Evolutionary conservation across 2,888 invertebrate genomes (phyloP).

Genomic region (Graphium colonna): DNA sequence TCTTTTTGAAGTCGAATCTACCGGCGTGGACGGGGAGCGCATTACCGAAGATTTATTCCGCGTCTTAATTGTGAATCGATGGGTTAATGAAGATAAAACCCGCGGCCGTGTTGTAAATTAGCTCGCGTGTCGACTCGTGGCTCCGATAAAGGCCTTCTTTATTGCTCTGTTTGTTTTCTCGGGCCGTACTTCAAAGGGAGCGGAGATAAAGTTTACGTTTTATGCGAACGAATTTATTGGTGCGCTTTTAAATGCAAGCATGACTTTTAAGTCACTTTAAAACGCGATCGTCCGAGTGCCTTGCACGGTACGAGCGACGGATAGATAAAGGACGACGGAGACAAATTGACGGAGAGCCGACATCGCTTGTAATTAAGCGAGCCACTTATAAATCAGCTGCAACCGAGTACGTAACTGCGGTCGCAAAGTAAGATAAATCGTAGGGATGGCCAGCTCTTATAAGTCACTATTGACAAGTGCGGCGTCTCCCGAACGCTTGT

Average conservation of each 20-base stretch:
- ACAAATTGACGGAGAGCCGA: slow-evolving; percentile 64
- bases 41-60: slow-evolving; percentile 79
- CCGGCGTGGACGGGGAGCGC: slow-evolving; percentile 75
- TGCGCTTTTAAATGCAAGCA: slow-evolving; percentile 42
- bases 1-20: slow-evolving; percentile 79
- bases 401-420: slow-evolving; percentile 67
- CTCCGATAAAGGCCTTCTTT: slow-evolving; percentile 78
- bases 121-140: slow-evolving; percentile 79
- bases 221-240: slow-evolving; percentile 72
- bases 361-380: slow-evolving; percentile 67
- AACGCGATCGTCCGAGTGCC: slow-evolving; percentile 42
- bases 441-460: slow-evolving; percentile 65
- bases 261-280: slow-evolving; percentile 34
- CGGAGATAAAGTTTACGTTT: slow-evolving; percentile 73
- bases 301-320: slow-evolving; percentile 38
- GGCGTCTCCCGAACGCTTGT: slow-evolving; percentile 48
- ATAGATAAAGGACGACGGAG: slow-evolving; percentile 54
- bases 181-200: slow-evolving; percentile 75
- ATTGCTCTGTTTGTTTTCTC: slow-evolving; percentile 79
- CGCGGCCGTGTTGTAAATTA: slow-evolving; percentile 79
- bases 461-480: slow-evolving; percentile 67
- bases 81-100: slow-evolving; percentile 81
- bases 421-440: slow-evolving; percentile 77
- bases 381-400: slow-evolving; percentile 72
- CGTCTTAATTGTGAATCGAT: slow-evolving; percentile 81